Conservation (phyloP, 2,113 vertebrate genomes). For the Colinus virginianus region DNA sequence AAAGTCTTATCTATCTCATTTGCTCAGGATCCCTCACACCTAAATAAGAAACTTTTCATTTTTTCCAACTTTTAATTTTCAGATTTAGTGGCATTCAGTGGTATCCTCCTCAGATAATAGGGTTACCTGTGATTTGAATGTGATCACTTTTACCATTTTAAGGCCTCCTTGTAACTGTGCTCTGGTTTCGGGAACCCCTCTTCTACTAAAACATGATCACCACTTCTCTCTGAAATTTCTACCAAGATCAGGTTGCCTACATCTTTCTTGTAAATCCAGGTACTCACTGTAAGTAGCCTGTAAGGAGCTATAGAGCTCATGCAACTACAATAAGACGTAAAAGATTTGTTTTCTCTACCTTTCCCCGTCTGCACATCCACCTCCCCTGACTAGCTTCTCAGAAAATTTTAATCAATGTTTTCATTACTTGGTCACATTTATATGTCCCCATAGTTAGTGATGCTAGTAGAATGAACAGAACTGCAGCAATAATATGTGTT, state of each 20-base stretch:
- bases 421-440: neutral
- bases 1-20: neutral
- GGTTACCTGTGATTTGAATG: neutral
- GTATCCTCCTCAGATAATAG: neutral
- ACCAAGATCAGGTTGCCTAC: neutral
- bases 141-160: neutral
- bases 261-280: neutral
- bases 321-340: accelerated
- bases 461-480: neutral
- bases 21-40: neutral
- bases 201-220: neutral
- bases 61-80: neutral
- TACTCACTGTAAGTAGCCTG: neutral
- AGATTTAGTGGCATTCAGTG: neutral
- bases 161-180: neutral
- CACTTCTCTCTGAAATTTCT: neutral
- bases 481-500: neutral
- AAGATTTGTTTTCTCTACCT: neutral
- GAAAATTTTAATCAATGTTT: neutral
- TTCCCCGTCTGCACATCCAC: neutral
- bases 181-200: neutral
- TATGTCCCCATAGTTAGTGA: neutral
- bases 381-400: neutral
- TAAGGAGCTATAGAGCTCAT: neutral
- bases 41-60: neutral